Evolutionary conservation across 2,113 vertebrate genomes (phyloP).

Genomic region (Hystrix cristata): DNA sequence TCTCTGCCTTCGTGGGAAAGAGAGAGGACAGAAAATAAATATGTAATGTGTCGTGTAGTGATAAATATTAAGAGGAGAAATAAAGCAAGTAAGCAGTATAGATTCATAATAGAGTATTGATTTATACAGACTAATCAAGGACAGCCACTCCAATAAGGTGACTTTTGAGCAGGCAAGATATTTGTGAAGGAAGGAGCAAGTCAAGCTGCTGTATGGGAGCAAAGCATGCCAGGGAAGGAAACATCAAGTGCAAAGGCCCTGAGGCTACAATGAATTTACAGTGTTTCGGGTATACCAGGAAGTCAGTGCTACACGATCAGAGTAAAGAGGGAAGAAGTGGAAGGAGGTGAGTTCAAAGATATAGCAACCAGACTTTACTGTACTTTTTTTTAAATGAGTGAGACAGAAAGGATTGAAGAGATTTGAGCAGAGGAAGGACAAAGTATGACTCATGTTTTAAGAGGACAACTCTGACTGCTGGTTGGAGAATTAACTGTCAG

Average conservation of each 20-base stretch:
- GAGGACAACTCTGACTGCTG: neutral
- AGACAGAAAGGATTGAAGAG: neutral
- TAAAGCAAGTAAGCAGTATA: neutral
- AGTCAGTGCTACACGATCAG: neutral
- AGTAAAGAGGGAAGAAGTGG: neutral
- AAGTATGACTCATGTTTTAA: neutral
- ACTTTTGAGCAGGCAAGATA: neutral
- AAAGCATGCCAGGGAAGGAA: neutral
- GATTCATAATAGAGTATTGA: neutral
- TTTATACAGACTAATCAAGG: neutral
- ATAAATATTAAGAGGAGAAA: constrained; percentile 17
- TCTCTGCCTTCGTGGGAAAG: neutral
- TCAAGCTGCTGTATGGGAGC: neutral
- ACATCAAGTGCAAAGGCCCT: neutral
- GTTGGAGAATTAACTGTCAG: neutral
- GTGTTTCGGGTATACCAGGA: neutral
- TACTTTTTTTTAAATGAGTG: neutral
- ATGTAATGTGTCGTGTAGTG: neutral
- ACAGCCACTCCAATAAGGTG: neutral
- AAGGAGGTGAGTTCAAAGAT: neutral
- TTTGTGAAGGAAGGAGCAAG: neutral
- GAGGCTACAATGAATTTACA: neutral
- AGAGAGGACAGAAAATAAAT: neutral
- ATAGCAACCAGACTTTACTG: neutral
- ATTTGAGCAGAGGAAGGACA: neutral